Conservation (phyloP, 1,140 invertebrate species). For the Euglossa dilemma region DNA sequence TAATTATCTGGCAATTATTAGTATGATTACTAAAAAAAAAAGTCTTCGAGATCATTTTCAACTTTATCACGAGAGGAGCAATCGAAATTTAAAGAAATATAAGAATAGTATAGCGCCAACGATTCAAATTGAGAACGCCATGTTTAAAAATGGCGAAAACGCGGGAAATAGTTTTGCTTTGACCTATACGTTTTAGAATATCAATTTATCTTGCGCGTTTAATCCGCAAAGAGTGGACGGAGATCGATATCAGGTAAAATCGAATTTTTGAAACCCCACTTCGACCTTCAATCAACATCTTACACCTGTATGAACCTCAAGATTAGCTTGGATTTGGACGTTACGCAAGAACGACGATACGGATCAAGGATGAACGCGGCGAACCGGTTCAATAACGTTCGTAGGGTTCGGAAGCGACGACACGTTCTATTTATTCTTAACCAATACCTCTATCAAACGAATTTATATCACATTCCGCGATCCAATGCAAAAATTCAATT, state of each 20-base stretch:
- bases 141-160: too few relatives aligned
- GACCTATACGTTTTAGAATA: neutral
- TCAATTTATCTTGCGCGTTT: neutral
- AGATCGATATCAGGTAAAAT: slow-evolving; percentile 7
- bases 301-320: slow-evolving; percentile 13
- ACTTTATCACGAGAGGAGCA: too few relatives aligned
- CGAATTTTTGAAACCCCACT: slow-evolving; percentile 27
- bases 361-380: slow-evolving; percentile 63
- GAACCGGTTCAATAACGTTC: slow-evolving; percentile 58
- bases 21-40: too few relatives aligned
- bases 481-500: too few relatives aligned
- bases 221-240: neutral
- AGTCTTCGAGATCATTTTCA: too few relatives aligned
- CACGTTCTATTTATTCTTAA: slow-evolving; percentile 18
- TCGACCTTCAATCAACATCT: slow-evolving; percentile 40
- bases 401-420: slow-evolving; percentile 22
- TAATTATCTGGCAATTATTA: too few relatives aligned
- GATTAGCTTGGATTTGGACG: slow-evolving; percentile 51
- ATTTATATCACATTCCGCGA: neutral
- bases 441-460: neutral
- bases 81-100: too few relatives aligned
- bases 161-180: too few relatives aligned
- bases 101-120: too few relatives aligned
- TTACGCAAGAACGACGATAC: slow-evolving; percentile 61
- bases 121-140: too few relatives aligned